A percentile compares a stretch with the other conserved stretches of the same genome.
Evolutionary conservation across 2,888 invertebrate species (phyloP).

Genomic region (Polietes domitor): DNA sequence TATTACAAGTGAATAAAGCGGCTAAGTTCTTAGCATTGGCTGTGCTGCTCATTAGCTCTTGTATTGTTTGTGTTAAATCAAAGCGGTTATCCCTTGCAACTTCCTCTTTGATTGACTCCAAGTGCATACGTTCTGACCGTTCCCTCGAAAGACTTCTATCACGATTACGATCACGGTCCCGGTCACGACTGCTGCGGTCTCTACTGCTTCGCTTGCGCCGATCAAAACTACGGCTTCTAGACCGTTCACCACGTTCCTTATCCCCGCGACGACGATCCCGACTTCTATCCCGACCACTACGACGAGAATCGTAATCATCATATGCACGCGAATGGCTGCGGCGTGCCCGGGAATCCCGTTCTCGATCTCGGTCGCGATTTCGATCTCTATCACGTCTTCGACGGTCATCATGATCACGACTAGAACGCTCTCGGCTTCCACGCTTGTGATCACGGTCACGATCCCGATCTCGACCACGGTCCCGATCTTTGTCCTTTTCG

Average conservation of each 20-base stretch:
- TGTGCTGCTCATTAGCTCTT: constrained; percentile 79
- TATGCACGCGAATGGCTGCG: constrained; percentile 81
- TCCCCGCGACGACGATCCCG: constrained; percentile 81
- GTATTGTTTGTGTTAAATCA: constrained; percentile 79
- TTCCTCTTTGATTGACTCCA: constrained; percentile 77
- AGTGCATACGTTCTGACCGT: constrained; percentile 71
- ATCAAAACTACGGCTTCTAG: constrained; percentile 71
- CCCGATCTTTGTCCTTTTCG: constrained; percentile 49
- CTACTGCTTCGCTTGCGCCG: constrained; percentile 75
- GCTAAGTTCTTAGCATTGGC: constrained; percentile 78
- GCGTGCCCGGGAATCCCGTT: constrained; percentile 82
- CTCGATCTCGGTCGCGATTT: constrained; percentile 77
- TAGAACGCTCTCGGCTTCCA: constrained; percentile 52
- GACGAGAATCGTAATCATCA: constrained; percentile 75
- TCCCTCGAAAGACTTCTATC: constrained; percentile 80
- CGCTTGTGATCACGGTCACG: constrained; percentile 74
- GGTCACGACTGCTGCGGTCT: constrained; percentile 81
- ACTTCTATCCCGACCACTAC: constrained; percentile 75
- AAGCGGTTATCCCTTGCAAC: constrained; percentile 72
- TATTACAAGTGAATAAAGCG: constrained; percentile 77
- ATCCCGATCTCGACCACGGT: constrained; percentile 70
- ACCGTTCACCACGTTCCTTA: constrained; percentile 81
- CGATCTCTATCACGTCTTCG: constrained; percentile 79
- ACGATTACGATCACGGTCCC: constrained; percentile 77
- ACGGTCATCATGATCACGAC: constrained; percentile 74